Evolutionary conservation across 2,888 invertebrate species (phyloP).

Genomic region (Leucophenga montana): DNA sequence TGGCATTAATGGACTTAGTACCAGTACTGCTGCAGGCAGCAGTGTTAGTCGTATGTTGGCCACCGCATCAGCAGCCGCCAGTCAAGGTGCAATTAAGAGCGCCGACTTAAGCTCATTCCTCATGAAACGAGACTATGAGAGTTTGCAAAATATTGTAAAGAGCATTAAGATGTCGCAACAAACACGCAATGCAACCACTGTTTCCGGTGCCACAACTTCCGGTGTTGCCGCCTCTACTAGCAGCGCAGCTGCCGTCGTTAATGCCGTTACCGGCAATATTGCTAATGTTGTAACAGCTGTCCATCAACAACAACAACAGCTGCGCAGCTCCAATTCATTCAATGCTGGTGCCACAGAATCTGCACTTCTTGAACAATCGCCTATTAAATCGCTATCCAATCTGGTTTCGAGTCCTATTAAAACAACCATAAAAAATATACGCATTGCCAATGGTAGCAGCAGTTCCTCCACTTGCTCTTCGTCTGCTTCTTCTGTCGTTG

Average conservation of each 20-base stretch:
- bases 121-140: slow-evolving; percentile 67
- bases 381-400: slow-evolving; percentile 79
- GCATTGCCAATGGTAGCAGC: slow-evolving; percentile 42
- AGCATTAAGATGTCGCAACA: slow-evolving; percentile 64
- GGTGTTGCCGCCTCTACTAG: no score
- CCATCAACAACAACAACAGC: slow-evolving; percentile 16
- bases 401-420: slow-evolving; percentile 77
- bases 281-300: slow-evolving; percentile 1
- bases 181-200: slow-evolving; percentile 37
- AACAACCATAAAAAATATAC: slow-evolving; percentile 70
- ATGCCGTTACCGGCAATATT: neutral
- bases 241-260: slow-evolving; percentile 25
- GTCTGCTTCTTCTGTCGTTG: slow-evolving; percentile 7
- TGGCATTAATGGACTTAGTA: neutral
- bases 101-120: slow-evolving; percentile 65
- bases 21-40: slow-evolving; percentile 14
- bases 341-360: slow-evolving; percentile 33
- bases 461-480: slow-evolving; percentile 16
- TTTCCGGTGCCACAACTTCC: slow-evolving; percentile 14
- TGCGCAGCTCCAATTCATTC: neutral
- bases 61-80: slow-evolving; percentile 16
- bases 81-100: slow-evolving; percentile 49
- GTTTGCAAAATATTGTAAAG: slow-evolving; percentile 68
- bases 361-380: slow-evolving; percentile 74
- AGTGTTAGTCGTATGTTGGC: slow-evolving; percentile 24